Base-by-base conservation (phyloP, 2,888 invertebrate genomes). In the Drosophila testacea region DNA sequence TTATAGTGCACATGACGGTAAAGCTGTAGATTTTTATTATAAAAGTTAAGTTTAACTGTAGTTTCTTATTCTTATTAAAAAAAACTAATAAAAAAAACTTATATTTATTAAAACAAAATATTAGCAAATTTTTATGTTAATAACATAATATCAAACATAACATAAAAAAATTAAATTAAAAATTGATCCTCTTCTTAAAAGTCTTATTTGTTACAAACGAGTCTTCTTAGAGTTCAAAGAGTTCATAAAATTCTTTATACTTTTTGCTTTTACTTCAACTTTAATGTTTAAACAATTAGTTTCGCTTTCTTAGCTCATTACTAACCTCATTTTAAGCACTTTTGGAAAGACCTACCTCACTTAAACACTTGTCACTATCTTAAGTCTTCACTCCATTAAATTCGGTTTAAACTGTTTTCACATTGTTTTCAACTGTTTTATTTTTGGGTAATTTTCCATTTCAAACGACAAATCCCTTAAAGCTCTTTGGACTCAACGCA, bases 381-480 rank as follows among this genome's bases (percentile, higher is more conserved):
- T 4, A 34, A 55, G 22, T 16, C 30, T 22, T 11, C 34, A 34
- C 10, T 13, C 57, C 46, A 27, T 38, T 48, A 48, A 38, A 39
- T 32, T n/a, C 10, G 6, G 22, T 10, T 22, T 22, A 22, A 22
- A 22, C 46, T 30, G 47, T 59, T 47, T 57, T 47, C 47, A 38
- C 30, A 16, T 28, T 55, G 42, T 55, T 47, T 42, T 22, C 16
- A 42, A 6, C 28, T 44, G 13, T 16, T 32, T 51, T 60, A 52
- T n/a, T 39, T 67, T 72, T 30, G 34, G 32, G 67, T 65, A 69
- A 65, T 80, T 82, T 76, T 68, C 61, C 78, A 44, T 66, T 72
- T 60, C 10, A 32, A 60, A 32, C 66, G 5, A 11, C 46, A 63
- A 73, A 67, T 64, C 54, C 55, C 67, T 70, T 78, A 16, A 60